Conservation (phyloP, 2,113 vertebrate species). For the Lipotes vexillifer region DNA sequence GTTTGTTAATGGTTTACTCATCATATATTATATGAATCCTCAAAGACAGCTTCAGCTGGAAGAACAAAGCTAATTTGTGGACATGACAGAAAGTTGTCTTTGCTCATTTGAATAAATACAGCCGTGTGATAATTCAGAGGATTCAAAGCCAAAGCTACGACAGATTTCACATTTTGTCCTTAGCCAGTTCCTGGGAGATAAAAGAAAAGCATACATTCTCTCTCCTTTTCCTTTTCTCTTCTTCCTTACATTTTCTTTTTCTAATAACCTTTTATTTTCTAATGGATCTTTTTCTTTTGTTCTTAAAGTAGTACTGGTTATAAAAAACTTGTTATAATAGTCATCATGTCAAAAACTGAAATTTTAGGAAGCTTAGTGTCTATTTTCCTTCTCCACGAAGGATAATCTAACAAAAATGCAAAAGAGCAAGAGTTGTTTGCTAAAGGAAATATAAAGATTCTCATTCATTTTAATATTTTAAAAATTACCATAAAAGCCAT, state of each 20-base stretch:
- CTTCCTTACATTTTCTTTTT: not conserved
- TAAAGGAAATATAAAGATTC: not conserved
- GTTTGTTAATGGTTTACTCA: not conserved
- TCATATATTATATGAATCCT: not conserved
- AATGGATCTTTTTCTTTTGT: not conserved
- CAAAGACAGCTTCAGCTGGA: not conserved
- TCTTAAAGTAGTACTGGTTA: not conserved
- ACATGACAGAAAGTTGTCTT: not conserved
- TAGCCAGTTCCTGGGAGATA: not conserved
- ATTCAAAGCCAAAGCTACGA: not conserved
- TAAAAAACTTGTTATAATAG: not conserved
- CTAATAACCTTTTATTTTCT: not conserved
- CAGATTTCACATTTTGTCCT: not conserved
- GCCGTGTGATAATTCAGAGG: not conserved
- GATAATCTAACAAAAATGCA: not conserved
- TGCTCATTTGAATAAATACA: not conserved
- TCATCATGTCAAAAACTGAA: not conserved
- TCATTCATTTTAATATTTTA: constrained; percentile 11
- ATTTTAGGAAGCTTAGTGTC: not conserved
- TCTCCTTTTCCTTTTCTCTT: not conserved
- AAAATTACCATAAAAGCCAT: not conserved
- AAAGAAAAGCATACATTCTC: not conserved
- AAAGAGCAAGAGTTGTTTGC: not conserved
- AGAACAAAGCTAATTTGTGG: not conserved
- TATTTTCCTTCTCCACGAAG: not conserved